Base-by-base conservation (phyloP, 2,797 vertebrate species). In the Hippopotamyrus pictus region DNA sequence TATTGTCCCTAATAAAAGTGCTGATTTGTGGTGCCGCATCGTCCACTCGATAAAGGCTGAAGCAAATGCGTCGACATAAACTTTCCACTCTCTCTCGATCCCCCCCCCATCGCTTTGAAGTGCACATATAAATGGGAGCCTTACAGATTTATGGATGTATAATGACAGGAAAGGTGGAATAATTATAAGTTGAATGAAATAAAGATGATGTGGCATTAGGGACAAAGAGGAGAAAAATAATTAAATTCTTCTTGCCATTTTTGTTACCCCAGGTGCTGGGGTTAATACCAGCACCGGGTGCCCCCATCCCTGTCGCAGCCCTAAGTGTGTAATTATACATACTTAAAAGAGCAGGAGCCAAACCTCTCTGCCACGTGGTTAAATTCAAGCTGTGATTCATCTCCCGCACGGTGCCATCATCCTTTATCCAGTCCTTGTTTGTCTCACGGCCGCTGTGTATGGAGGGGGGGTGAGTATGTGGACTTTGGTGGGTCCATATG, bases 1-100 rank as follows among this genome's bases (percentile, higher is more conserved):
- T 96, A 97, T 96, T 94, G 94, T 95, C 93, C 88, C 92, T 91
- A 95, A 94, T 96, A 96, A 96, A 96, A 94, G 51, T 90, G 91
- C 91, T 96, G 96, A 96, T 96, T 96, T 96, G 95, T 96, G 93
- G 95, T 92, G 93, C 93, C 95, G 93, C 94, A 95, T 94, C 94
- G 92, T 93, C 93, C 92, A 91, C 92, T 94, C 96, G 95, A 96
- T 96, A 95, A 79, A 94, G 93, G 92, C 90, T 94, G 93, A 92
- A 94, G 93, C 93, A 91, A 92, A 93, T 93, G 94, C 94, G 94
- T 94, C 93, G 92, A 90, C 93, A 93, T 93, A 93, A 91, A 92
- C 89, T 46, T 84, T 29, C 92, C 44, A 65, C n/a, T 57, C 7
- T 33, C 59, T 91, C 91, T 90, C 90, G 91, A 85, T 65, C 3